Evolutionary conservation across 2,888 invertebrate genomes (phyloP).

Genomic region (Bugulina stolonifera): DNA sequence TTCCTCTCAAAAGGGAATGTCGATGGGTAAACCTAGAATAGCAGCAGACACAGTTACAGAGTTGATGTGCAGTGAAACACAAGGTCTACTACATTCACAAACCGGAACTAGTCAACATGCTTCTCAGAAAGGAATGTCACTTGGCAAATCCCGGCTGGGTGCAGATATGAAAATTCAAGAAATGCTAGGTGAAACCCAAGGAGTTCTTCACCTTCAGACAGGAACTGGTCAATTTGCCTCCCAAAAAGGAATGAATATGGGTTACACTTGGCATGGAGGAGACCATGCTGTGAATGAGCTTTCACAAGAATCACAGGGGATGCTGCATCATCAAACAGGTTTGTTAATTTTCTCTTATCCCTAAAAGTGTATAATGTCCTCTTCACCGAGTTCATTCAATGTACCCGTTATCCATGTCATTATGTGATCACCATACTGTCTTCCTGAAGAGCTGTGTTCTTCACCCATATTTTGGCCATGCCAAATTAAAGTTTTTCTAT

Average conservation of each 20-base stretch:
- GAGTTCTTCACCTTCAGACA: slow-evolving; percentile 14
- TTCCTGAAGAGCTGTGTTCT: too few species aligned
- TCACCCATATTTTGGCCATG: neutral
- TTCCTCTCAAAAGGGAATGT: slow-evolving; percentile 5
- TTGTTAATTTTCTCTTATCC: neutral
- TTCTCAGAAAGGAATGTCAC: slow-evolving; percentile 10
- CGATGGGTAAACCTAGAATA: neutral
- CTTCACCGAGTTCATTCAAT: too few species aligned
- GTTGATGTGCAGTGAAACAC: neutral
- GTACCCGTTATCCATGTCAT: too few species aligned
- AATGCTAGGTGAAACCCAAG: slow-evolving; percentile 4
- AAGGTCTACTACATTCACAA: slow-evolving; percentile 12
- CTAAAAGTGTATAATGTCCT: too few species aligned
- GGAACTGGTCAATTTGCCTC: neutral
- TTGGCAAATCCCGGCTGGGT: neutral
- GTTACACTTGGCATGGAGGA: neutral
- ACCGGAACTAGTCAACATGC: neutral
- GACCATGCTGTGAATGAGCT: neutral
- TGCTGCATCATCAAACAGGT: neutral
- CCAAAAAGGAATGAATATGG: slow-evolving; percentile 7
- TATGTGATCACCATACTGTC: too few species aligned
- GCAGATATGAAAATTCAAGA: neutral
- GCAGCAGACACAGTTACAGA: neutral
- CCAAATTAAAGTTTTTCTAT: too few species aligned
- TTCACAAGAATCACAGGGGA: slow-evolving; percentile 1